Conservation (phyloP, 1,140 invertebrate species). For the Pseudoatta argentina region DNA sequence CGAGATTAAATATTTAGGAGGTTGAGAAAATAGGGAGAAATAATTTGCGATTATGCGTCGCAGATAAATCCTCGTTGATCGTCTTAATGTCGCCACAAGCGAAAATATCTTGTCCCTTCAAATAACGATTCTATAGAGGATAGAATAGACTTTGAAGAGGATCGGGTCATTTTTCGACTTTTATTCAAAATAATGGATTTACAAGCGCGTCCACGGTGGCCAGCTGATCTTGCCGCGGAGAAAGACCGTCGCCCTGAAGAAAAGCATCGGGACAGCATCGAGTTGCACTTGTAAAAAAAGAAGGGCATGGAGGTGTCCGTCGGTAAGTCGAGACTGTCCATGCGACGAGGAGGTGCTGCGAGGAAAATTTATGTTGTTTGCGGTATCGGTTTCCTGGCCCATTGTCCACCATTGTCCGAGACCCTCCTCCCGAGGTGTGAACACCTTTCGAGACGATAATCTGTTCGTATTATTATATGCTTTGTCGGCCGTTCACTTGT, state of each 20-base stretch:
- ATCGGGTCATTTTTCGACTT: constrained; percentile 49
- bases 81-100: constrained; percentile 16
- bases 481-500: constrained; percentile 84
- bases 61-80: constrained; percentile 14
- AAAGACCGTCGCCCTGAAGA: constrained; percentile 34
- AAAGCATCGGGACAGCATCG: constrained; percentile 45
- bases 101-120: constrained; percentile 48
- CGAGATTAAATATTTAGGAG: neutral
- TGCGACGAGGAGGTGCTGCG: constrained; percentile 32
- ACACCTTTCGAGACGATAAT: constrained; percentile 86
- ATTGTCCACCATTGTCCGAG: constrained; percentile 85
- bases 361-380: constrained; percentile 86
- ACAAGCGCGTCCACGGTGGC: constrained; percentile 68
- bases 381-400: constrained; percentile 85
- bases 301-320: constrained; percentile 41
- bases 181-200: constrained; percentile 70
- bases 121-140: constrained; percentile 30
- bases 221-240: neutral
- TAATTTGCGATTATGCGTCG: neutral
- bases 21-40: neutral
- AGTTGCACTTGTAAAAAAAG: constrained; percentile 52
- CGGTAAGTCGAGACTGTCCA: constrained; percentile 51
- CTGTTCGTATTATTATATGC: constrained; percentile 84
- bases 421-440: constrained; percentile 85
- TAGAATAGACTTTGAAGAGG: constrained; percentile 40